phyloP scores from a whole-genome alignment of 2,797 vertebrate genomes.

The Orientallactaga sibirica region DNA sequence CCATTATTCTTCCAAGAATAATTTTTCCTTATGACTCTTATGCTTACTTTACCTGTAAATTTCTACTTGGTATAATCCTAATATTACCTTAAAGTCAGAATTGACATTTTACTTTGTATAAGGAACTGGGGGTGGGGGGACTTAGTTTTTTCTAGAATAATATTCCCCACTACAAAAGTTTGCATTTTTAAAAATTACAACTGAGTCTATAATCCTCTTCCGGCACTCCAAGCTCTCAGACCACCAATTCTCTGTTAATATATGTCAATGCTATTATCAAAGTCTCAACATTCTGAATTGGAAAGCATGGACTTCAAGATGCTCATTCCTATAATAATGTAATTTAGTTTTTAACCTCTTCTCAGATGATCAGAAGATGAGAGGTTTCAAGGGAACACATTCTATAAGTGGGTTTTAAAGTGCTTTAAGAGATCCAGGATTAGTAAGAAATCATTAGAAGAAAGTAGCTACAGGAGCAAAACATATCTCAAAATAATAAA shows the following conservation, averaged over 20 bases:
- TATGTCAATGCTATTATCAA: background rate
- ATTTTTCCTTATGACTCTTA: conserved; percentile 73
- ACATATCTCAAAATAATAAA: background rate
- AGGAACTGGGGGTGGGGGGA: background rate
- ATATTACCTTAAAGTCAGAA: conserved; percentile 28
- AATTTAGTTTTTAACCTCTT: background rate
- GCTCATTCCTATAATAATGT: background rate
- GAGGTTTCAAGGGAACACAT: background rate
- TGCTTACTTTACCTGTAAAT: conserved; percentile 42
- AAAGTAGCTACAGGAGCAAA: background rate
- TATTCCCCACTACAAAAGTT: background rate
- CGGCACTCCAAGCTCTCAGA: background rate
- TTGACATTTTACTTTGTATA: conserved; percentile 36
- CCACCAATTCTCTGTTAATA: background rate
- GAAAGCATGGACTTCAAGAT: background rate
- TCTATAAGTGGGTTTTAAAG: background rate
- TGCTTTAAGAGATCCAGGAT: background rate
- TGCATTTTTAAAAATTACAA: background rate
- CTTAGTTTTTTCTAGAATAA: background rate
- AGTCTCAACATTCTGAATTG: background rate
- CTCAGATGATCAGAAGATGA: background rate
- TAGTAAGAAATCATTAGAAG: background rate
- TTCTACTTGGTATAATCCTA: conserved; percentile 44
- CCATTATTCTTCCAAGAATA: conserved; percentile 36
- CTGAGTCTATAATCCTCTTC: background rate